These are phyloP conservation scores for Distichodus sexfasciatus DNA, from an alignment of 2,797 vertebrate genomes.

Conservation along the genomic window DNA sequence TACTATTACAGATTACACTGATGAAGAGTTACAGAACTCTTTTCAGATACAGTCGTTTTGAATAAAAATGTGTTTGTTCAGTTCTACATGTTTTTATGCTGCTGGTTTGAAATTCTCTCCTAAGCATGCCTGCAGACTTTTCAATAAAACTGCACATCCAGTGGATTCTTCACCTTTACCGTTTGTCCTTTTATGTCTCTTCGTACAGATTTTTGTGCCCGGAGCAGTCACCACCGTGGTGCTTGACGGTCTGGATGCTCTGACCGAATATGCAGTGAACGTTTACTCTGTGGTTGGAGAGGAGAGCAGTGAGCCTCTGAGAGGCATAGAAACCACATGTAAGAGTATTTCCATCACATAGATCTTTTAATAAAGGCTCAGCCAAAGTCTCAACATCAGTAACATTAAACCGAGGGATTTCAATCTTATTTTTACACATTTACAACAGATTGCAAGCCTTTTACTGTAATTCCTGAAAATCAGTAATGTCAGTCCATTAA, in stretches of 20 bases:
- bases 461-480: background rate
- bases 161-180: background rate
- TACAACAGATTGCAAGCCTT: background rate
- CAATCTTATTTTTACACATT: background rate
- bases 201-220: conserved; percentile 85
- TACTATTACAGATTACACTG: background rate
- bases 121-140: background rate
- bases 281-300: conserved; percentile 91
- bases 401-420: background rate
- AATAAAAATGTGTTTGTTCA: background rate
- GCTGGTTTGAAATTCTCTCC: too few species aligned
- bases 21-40: background rate
- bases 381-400: conserved; percentile 23
- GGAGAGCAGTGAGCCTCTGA: conserved; percentile 89
- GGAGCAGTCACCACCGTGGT: conserved; percentile 84
- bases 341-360: conserved; percentile 63
- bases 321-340: conserved; percentile 90
- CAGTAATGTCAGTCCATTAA: too few species aligned
- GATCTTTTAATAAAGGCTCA: background rate
- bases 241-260: conserved; percentile 81
- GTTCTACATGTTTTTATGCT: too few species aligned
- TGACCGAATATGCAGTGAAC: conserved; percentile 87
- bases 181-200: background rate
- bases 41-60: background rate
- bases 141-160: background rate